These are phyloP conservation scores for Chelon labrosus DNA, from an alignment of 2,797 vertebrate species.

Conservation along the genomic window DNA sequence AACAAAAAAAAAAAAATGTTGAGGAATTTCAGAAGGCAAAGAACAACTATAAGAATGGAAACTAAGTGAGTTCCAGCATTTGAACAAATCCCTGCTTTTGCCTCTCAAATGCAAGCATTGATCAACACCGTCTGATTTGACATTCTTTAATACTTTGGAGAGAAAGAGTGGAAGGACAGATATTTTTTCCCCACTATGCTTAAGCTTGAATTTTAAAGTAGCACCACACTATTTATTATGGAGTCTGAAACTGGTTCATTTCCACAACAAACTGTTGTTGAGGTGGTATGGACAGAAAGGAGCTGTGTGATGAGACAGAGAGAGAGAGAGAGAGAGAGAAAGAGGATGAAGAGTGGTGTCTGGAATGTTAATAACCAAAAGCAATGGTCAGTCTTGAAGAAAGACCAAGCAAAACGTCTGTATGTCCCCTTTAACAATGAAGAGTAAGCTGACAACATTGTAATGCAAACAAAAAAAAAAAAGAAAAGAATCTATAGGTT, in stretches of 20 bases:
- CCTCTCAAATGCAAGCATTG: slow-evolving; percentile 82
- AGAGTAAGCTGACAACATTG: slow-evolving; percentile 58
- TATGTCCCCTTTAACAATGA: slow-evolving; percentile 53
- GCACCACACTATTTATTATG: slow-evolving; percentile 33
- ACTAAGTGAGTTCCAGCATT: slow-evolving; percentile 90
- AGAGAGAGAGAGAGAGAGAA: slow-evolving; percentile 37
- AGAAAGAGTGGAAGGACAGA: slow-evolving; percentile 25
- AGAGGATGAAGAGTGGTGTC: slow-evolving; percentile 40
- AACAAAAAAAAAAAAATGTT: slow-evolving; percentile 68
- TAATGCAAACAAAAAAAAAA: slow-evolving; percentile 69
- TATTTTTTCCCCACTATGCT: not conserved
- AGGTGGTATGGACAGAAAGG: slow-evolving; percentile 19
- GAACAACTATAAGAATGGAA: slow-evolving; percentile 92
- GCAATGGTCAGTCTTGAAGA: slow-evolving; percentile 43
- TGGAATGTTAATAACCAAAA: slow-evolving; percentile 83
- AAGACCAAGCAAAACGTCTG: slow-evolving; percentile 49
- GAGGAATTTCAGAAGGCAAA: slow-evolving; percentile 90
- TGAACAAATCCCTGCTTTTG: slow-evolving; percentile 74
- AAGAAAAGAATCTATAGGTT: slow-evolving; percentile 52
- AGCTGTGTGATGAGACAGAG: slow-evolving; percentile 41
- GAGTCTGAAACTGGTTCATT: slow-evolving; percentile 50
- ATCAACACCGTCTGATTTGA: slow-evolving; percentile 84
- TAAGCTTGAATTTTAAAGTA: slow-evolving; percentile 12
- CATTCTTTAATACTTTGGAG: slow-evolving; percentile 35
- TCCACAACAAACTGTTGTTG: slow-evolving; percentile 21